Evolutionary conservation across 2,113 vertebrate genomes (phyloP), one percentile per base, ranked within the genome.

Genomic region (Octodon degus): DNA sequence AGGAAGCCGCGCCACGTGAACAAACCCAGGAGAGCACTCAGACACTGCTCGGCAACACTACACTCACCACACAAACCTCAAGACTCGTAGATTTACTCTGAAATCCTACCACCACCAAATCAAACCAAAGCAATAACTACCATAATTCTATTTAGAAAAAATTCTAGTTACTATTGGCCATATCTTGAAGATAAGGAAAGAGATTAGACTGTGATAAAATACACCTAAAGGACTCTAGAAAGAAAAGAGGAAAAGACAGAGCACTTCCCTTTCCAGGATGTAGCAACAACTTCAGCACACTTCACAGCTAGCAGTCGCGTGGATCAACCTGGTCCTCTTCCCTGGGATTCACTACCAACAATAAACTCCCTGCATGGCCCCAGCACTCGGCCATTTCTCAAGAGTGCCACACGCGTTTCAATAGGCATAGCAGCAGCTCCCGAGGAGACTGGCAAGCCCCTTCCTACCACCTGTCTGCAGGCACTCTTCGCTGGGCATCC

Each of bases 281-380:
- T 40, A 63, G 50, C 6, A 7, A 5, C 12, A 74, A 8, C 30
- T 13, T 20, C 5, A 7, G 85, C 50, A 67, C 2, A 4, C 13
- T 43, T 65, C 27, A 81, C 43, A 84, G 63, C 80, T 81, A 11
- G 83, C 16, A n/a, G 62, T 50, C 4, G 43, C 0, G 1, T 62
- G 55, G 14, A 7, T 34, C n/a, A 53, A 13, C 27, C 12, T 30
- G 24, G 40, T 20, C n/a, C n/a, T 60, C 77, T 60, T 25, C 82
- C 55, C 7, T 7, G 16, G 0, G 82, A 90, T 30, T 90, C 40
- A 47, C 16, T 9, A 40, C 25, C 1, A 7, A 20, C 2, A 13
- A 14, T 1, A 53, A 53, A 22, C 0, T 13, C 53, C 9, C 0
- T 0, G 32, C 0, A 1, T 0, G n/a, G 74, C 58, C 88, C 14